These are phyloP conservation scores for Panthera leo DNA, from an alignment of 2,113 vertebrate species.

Conservation along the genomic window DNA sequence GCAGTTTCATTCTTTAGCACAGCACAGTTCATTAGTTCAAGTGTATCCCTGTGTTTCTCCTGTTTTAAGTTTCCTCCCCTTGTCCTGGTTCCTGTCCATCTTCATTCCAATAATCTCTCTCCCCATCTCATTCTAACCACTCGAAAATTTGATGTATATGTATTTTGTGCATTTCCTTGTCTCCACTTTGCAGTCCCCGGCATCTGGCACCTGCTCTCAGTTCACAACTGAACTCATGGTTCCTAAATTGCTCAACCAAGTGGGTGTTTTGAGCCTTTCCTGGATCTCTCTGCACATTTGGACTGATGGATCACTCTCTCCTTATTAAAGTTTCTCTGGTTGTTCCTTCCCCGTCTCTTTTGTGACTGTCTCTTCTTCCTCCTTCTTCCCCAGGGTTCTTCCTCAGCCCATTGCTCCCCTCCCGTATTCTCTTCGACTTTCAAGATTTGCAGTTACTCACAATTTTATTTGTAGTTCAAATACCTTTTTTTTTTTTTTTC, in stretches of 20 bases:
- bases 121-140: not conserved
- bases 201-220: not conserved
- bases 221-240: not conserved
- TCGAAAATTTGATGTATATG: not conserved
- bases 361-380: not conserved
- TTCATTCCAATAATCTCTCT: not conserved
- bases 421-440: fast-evolving
- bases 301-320: not conserved
- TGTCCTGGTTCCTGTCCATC: not conserved
- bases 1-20: too few species aligned
- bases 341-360: not conserved
- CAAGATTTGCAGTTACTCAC: not conserved
- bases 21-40: not conserved
- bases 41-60: not conserved
- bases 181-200: not conserved
- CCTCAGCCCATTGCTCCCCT: not conserved
- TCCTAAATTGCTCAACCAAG: not conserved
- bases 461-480: not conserved
- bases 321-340: not conserved
- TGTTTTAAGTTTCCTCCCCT: not conserved
- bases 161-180: not conserved
- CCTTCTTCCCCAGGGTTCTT: not conserved
- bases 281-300: not conserved
- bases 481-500: not conserved
- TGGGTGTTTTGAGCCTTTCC: not conserved